phyloP scores from a whole-genome alignment of 2,113 vertebrate species.

The Oceanodroma tethys region DNA sequence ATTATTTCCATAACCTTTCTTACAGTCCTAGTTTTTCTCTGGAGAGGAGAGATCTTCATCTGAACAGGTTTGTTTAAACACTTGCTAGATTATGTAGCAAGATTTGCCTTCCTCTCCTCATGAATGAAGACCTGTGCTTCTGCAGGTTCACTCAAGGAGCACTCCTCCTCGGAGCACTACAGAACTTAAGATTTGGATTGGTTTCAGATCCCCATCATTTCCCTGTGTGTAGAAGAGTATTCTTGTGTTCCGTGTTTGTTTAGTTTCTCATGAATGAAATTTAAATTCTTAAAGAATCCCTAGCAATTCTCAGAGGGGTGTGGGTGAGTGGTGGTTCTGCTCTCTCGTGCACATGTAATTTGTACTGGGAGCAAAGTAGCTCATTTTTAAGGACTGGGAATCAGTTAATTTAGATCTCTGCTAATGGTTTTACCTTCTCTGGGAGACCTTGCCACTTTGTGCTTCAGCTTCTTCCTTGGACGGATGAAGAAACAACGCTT shows the following conservation, averaged over 20 bases:
- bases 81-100: neutral
- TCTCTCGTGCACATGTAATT: neutral
- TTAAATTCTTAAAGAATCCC: slow-evolving; percentile 16
- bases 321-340: neutral
- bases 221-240: neutral
- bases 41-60: neutral
- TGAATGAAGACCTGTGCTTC: slow-evolving; percentile 20
- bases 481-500: neutral
- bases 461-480: neutral
- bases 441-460: neutral
- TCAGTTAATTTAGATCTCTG: slow-evolving; percentile 21
- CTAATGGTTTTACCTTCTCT: slow-evolving; percentile 41
- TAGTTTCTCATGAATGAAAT: slow-evolving; percentile 38
- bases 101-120: slow-evolving; percentile 16
- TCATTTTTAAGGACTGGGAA: neutral
- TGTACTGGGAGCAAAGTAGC: neutral
- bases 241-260: slow-evolving; percentile 4
- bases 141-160: neutral
- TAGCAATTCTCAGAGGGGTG: neutral
- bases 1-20: neutral
- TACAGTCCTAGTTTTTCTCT: neutral
- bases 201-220: neutral
- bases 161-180: neutral
- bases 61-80: slow-evolving; percentile 31
- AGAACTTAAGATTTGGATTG: neutral